phyloP scores from a whole-genome alignment of 2,113 vertebrate species.

The Perca schrenkii region DNA sequence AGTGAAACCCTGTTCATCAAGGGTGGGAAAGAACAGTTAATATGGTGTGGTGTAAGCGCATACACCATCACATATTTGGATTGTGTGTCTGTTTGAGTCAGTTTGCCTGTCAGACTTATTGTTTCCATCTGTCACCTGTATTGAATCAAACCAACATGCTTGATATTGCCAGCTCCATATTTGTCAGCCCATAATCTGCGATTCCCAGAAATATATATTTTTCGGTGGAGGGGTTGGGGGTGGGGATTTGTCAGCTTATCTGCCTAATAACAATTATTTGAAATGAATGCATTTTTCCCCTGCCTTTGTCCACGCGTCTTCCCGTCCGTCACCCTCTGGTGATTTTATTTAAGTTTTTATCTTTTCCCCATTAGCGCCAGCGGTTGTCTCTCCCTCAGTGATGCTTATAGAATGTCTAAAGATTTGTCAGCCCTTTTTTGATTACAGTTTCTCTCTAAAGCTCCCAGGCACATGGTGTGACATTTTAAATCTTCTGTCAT shows the following conservation, averaged over 20 bases:
- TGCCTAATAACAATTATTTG: slow-evolving; percentile 70
- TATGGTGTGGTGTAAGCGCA: slow-evolving; percentile 2
- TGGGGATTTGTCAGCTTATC: slow-evolving; percentile 73
- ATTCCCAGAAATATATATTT: slow-evolving; percentile 62
- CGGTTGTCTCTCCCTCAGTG: slow-evolving; percentile 14
- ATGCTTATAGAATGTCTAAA: slow-evolving; percentile 57
- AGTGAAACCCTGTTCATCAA: slow-evolving; percentile 6
- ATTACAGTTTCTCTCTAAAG: slow-evolving; percentile 51
- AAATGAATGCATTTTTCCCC: slow-evolving; percentile 56
- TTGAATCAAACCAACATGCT: slow-evolving; percentile 38
- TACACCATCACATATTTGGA: slow-evolving; percentile 9
- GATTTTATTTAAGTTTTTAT: slow-evolving; percentile 55
- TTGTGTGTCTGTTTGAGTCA: slow-evolving; percentile 12
- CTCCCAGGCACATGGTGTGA: slow-evolving; percentile 50
- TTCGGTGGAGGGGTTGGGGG: slow-evolving; percentile 25
- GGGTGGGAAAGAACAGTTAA: neutral
- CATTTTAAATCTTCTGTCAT: slow-evolving; percentile 64
- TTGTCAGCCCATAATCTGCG: slow-evolving; percentile 66
- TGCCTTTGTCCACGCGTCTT: slow-evolving; percentile 55
- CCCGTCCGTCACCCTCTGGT: slow-evolving; percentile 40
- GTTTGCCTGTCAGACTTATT: slow-evolving; percentile 25
- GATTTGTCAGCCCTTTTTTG: slow-evolving; percentile 22
- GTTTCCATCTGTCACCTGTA: slow-evolving; percentile 51
- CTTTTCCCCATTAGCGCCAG: slow-evolving; percentile 48
- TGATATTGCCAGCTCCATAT: slow-evolving; percentile 47